Conservation (phyloP, 23 tunicate species). For the Diplosoma virens region DNA sequence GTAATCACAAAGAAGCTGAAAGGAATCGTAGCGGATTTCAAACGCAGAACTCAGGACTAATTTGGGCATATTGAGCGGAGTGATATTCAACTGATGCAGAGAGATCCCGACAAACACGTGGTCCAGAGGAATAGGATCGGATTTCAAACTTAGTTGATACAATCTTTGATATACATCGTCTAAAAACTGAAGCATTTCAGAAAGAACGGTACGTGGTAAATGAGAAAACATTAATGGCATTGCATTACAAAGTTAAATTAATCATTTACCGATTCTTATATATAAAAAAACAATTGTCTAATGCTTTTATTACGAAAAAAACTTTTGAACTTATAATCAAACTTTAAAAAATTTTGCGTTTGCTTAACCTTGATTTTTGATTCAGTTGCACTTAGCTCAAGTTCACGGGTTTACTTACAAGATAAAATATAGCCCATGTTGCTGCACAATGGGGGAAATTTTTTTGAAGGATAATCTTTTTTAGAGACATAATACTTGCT, state of each 20-base stretch:
- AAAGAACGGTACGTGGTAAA: too few relatives aligned
- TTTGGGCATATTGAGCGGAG: constrained; percentile 25
- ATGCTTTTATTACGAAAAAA: too few relatives aligned
- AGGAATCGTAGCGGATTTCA: background rate
- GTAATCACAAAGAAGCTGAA: constrained; percentile 18
- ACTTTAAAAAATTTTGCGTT: too few relatives aligned
- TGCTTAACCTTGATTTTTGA: too few relatives aligned
- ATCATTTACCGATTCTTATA: too few relatives aligned
- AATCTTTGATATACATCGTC: constrained; percentile 46
- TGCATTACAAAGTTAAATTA: too few relatives aligned
- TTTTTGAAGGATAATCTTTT: constrained; percentile 20
- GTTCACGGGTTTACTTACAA: constrained; percentile 27
- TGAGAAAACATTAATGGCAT: too few relatives aligned
- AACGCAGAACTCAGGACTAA: constrained; percentile 40
- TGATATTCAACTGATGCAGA: constrained; percentile 17
- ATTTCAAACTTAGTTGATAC: background rate
- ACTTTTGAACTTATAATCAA: too few relatives aligned
- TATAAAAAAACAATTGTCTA: too few relatives aligned
- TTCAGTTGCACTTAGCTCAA: too few relatives aligned
- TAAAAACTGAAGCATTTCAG: too few relatives aligned
- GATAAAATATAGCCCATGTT: constrained; percentile 71
- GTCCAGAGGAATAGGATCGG: constrained; percentile 51
- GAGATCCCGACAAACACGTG: constrained; percentile 56
- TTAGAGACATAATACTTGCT: constrained; percentile 62
- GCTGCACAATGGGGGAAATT: constrained; percentile 59